These are phyloP conservation scores for Sisyra nigra DNA, from an alignment of 2,888 invertebrate species.

Conservation along the genomic window DNA sequence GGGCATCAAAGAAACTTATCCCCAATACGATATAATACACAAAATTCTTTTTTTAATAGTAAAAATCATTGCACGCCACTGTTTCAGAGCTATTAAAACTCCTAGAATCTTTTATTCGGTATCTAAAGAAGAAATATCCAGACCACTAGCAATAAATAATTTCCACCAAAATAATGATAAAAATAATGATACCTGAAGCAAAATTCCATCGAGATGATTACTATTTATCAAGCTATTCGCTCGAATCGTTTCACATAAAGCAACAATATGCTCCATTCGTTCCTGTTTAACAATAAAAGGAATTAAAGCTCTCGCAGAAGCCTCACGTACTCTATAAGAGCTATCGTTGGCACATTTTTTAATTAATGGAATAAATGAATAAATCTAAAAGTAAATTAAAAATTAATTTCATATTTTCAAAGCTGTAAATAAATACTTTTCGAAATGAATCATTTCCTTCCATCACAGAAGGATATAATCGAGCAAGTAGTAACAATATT, in stretches of 20 bases:
- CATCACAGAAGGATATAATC: conserved; percentile 58
- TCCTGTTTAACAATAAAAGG: conserved; percentile 33
- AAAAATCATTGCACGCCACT: too few species aligned
- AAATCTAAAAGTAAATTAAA: conserved; percentile 31
- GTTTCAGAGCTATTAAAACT: too few species aligned
- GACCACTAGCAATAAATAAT: too few species aligned
- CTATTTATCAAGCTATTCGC: conserved; percentile 22
- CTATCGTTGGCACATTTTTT: conserved; percentile 44
- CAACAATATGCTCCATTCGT: conserved; percentile 21
- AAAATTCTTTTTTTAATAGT: too few species aligned
- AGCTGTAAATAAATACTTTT: conserved; percentile 31
- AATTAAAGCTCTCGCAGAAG: conserved; percentile 55
- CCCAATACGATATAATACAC: too few species aligned
- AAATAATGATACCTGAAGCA: conserved; percentile 49
- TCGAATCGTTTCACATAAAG: conserved; percentile 18
- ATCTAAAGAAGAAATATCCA: too few species aligned
- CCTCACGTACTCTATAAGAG: conserved; percentile 49
- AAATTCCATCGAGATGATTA: conserved; percentile 48
- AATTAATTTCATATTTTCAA: neutral
- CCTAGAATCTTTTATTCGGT: too few species aligned
- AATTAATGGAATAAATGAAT: conserved; percentile 47
- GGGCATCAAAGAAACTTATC: too few species aligned
- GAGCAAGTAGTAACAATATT: conserved; percentile 55
- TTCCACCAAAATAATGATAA: too few species aligned
- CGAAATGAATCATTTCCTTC: conserved; percentile 53